Conservation (phyloP, 2,113 vertebrate genomes). For the Prunella himalayana region DNA sequence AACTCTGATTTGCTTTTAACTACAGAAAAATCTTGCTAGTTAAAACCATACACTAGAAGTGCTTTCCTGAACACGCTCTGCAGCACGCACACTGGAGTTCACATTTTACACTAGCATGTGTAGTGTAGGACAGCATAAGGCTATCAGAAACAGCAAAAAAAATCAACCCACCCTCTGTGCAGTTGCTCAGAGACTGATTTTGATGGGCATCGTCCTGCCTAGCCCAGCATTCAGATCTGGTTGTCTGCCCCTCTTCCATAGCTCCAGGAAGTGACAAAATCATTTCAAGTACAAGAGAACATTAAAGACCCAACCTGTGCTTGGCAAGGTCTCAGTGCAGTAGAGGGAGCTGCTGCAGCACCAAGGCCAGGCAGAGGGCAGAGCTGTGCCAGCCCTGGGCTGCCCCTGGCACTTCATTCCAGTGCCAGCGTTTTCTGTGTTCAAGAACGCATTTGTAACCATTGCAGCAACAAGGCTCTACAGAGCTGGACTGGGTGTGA, state of each 20-base stretch:
- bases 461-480: fast-evolving
- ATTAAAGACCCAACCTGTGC: fast-evolving
- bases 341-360: fast-evolving
- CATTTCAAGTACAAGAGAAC: fast-evolving
- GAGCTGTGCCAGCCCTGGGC: not conserved
- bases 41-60: not conserved
- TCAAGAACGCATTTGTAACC: fast-evolving
- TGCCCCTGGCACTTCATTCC: fast-evolving
- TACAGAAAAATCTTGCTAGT: not conserved
- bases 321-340: fast-evolving
- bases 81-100: fast-evolving
- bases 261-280: fast-evolving
- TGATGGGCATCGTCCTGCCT: fast-evolving
- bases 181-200: fast-evolving
- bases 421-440: fast-evolving
- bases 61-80: not conserved
- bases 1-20: not conserved
- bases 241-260: no score
- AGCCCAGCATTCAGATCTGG: fast-evolving
- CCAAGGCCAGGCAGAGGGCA: not conserved
- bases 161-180: fast-evolving
- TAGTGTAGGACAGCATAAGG: not conserved
- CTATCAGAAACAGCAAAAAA: not conserved
- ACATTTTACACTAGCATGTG: fast-evolving
- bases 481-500: not conserved